A percentile compares a stretch with the other conserved stretches of the same genome.
Conservation (phyloP, 2,888 invertebrate species). For the Nowickia ferox region DNA sequence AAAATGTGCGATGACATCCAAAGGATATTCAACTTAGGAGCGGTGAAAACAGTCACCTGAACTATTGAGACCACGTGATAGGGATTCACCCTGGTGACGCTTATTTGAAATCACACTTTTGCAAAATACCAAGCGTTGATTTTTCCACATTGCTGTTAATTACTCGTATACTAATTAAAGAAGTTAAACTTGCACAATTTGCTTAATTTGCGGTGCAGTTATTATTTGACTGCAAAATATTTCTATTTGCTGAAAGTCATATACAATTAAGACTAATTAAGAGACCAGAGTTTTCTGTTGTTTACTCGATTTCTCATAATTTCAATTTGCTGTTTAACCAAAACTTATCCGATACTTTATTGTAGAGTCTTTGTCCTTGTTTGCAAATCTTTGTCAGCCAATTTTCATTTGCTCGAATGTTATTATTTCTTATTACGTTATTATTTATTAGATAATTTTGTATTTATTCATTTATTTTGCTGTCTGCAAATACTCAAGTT, state of each 20-base stretch:
- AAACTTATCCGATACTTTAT: slow-evolving; percentile 3
- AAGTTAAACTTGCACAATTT: no score
- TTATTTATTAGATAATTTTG: slow-evolving; percentile 6
- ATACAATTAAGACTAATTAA: neutral
- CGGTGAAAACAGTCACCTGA: no score
- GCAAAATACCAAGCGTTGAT: no score
- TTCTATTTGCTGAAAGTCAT: slow-evolving; percentile 1
- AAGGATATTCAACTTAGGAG: no score
- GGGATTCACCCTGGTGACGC: no score
- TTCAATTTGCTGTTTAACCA: slow-evolving; percentile 24
- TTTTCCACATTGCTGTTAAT: no score
- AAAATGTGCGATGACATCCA: no score
- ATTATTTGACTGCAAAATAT: neutral
- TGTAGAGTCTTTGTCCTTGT: neutral
- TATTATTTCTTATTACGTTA: neutral
- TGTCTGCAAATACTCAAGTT: slow-evolving; percentile 19
- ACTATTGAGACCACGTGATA: no score
- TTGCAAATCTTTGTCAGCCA: neutral
- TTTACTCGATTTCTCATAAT: neutral
- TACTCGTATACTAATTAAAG: no score
- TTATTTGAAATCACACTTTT: no score
- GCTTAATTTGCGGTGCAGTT: neutral
- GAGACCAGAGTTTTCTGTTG: neutral
- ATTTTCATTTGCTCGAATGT: neutral
- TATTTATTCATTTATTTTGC: slow-evolving; percentile 6